phyloP scores from a whole-genome alignment of 2,888 invertebrate species.

The Pyralis farinalis region DNA sequence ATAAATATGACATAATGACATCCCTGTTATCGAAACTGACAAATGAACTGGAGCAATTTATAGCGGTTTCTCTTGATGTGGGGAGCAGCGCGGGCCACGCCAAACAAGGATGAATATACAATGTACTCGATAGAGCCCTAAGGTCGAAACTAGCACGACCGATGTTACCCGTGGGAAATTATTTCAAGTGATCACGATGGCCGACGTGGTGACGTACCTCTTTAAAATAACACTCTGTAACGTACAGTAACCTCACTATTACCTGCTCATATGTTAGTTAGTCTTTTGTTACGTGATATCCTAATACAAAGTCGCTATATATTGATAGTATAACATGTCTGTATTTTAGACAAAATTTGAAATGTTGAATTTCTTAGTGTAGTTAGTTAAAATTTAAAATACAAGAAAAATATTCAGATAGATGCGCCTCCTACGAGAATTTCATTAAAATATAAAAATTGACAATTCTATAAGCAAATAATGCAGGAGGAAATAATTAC shows the following conservation, averaged over 20 bases:
- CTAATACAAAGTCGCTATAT: no score
- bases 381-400: no score
- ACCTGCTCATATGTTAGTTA: constrained; percentile 1
- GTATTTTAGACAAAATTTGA: no score
- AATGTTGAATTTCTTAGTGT: no score
- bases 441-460: no score
- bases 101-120: not conserved
- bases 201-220: constrained; percentile 4
- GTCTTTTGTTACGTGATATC: not conserved
- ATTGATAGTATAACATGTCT: no score
- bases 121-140: not conserved
- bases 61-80: constrained; percentile 30
- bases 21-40: constrained; percentile 35
- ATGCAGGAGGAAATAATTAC: no score
- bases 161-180: constrained; percentile 8
- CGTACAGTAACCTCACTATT: constrained; percentile 2
- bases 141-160: constrained; percentile 1
- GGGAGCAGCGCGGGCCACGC: constrained; percentile 18
- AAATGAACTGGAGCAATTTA: constrained; percentile 56
- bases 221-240: not conserved
- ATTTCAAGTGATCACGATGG: constrained; percentile 6
- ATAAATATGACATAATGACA: constrained; percentile 19
- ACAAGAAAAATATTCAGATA: no score
- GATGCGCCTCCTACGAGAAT: no score
- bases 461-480: no score